Evolutionary conservation across 2,888 invertebrate species (phyloP).

Genomic region (Drosophila mulleri): DNA sequence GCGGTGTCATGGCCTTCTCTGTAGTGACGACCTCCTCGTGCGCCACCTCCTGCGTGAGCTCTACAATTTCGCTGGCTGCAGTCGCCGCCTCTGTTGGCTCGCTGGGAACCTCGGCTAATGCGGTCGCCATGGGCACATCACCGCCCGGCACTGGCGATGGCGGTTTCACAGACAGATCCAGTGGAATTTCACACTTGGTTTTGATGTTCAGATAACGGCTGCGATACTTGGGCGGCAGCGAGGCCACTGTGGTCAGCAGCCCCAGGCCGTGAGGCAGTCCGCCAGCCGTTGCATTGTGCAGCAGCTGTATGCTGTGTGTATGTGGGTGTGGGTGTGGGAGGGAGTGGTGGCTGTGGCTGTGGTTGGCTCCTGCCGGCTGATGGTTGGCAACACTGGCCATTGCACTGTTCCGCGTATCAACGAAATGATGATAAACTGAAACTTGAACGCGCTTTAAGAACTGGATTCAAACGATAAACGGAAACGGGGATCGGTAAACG

Average conservation of each 20-base stretch:
- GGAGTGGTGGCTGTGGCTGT: conserved; percentile 33
- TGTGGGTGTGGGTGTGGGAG: conserved; percentile 34
- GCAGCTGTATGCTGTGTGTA: conserved; percentile 76
- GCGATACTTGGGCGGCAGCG: conserved; percentile 85
- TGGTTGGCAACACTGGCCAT: conserved; percentile 64
- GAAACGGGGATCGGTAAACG: conserved; percentile 40
- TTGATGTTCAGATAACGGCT: conserved; percentile 84
- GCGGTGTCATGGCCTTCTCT: conserved; percentile 54
- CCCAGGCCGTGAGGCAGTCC: conserved; percentile 83
- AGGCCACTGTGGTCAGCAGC: conserved; percentile 84
- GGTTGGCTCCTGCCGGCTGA: conserved; percentile 37
- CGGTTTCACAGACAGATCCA: conserved; percentile 91
- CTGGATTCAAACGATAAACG: conserved; percentile 44
- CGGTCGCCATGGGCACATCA: conserved; percentile 78
- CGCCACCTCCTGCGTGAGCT: conserved; percentile 46
- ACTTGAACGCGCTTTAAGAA: conserved; percentile 66
- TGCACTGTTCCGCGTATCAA: conserved; percentile 53
- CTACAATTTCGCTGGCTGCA: conserved; percentile 10
- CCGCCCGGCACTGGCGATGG: conserved; percentile 61
- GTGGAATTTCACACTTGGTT: conserved; percentile 86
- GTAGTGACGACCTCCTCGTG: conserved; percentile 58
- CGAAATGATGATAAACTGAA: conserved; percentile 61
- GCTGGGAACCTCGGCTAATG: conserved; percentile 78
- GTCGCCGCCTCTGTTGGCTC: conserved; percentile 42
- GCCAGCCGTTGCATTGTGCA: conserved; percentile 66